These are phyloP conservation scores for Hyles lineata DNA, from an alignment of 2,888 invertebrate genomes.

Conservation along the genomic window DNA sequence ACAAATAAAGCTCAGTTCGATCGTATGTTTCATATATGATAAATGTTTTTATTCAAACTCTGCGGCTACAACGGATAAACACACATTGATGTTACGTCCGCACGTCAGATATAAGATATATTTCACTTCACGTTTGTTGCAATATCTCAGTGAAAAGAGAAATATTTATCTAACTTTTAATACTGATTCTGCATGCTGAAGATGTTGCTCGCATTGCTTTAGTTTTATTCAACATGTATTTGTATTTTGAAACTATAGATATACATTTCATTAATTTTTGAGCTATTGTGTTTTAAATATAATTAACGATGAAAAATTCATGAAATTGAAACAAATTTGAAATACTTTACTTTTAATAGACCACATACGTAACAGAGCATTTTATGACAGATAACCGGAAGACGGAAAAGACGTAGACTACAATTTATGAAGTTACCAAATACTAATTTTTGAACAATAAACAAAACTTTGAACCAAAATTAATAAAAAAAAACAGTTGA, in stretches of 20 bases:
- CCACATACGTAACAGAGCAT: no score
- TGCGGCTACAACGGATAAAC: neutral
- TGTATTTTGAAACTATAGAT: neutral
- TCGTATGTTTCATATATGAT: neutral
- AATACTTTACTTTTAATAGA: no score
- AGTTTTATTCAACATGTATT: neutral
- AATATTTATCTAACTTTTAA: slow-evolving; percentile 42
- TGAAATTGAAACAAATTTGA: no score
- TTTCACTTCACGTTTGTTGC: slow-evolving; percentile 6
- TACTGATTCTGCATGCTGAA: neutral
- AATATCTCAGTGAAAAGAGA: slow-evolving; percentile 53
- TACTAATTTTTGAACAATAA: no score
- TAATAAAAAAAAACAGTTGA: no score
- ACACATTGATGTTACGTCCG: slow-evolving; percentile 16
- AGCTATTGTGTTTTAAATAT: no score
- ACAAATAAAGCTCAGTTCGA: neutral
- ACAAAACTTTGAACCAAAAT: no score
- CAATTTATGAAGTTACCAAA: no score
- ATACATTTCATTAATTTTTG: no score
- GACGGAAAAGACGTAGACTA: no score
- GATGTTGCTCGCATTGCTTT: neutral
- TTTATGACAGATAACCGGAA: no score
- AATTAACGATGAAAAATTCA: no score
- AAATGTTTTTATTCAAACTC: neutral
- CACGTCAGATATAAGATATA: slow-evolving; percentile 15